Base-by-base conservation (phyloP, 2,888 invertebrate genomes). In the Microctonus hyperodae region DNA sequence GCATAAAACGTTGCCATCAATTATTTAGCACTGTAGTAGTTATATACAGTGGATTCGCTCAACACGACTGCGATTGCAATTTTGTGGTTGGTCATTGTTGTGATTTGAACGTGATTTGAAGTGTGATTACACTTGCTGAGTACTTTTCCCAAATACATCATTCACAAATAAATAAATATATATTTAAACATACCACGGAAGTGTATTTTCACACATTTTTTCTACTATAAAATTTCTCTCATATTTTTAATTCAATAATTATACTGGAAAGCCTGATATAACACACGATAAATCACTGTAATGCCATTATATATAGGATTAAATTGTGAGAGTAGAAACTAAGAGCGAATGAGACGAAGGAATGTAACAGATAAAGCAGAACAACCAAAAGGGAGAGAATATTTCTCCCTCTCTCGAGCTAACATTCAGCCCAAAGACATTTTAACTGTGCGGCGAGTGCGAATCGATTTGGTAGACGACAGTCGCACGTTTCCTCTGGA, bases 401-500 rank as follows among this genome's bases (percentile, higher is more conserved):
- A 7, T 28, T 28, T 28, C 3, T 28, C 7, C n/a, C 22, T 9
- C 1, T 4, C 28, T 13, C 35, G 7, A 61, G 33, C 31, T 20
- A 20, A 31, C 28, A 50, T 51, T 28, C 33, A 9, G 23, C 7
- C n/a, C 33, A 33, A 35, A 51, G 37, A 61, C 35, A 51, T 50
- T 61, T 51, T 51, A 51, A 51, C 35, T 31, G 22, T 25, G 60
- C 31, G 61, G 50, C 35, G 1, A 35, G 48, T 50, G 50, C 35
- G 50, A 50, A 53, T 61, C 37, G 35, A 53, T 61, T 28, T 28
- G 13, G n/a, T n/a, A 53, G n/a, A 53, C 28, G 35, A 20, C 7
- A 33, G 35, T 58, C 25, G 57, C 28, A 20, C 28, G 37, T 37
- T 48, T 57, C 63, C 57, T 58, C 37, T 51, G 28, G 61, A 56